Percentiles rank a stretch among this genome's conserved stretches.
phyloP scores from a whole-genome alignment of 2,113 vertebrate species.

The Penelope pileata region DNA sequence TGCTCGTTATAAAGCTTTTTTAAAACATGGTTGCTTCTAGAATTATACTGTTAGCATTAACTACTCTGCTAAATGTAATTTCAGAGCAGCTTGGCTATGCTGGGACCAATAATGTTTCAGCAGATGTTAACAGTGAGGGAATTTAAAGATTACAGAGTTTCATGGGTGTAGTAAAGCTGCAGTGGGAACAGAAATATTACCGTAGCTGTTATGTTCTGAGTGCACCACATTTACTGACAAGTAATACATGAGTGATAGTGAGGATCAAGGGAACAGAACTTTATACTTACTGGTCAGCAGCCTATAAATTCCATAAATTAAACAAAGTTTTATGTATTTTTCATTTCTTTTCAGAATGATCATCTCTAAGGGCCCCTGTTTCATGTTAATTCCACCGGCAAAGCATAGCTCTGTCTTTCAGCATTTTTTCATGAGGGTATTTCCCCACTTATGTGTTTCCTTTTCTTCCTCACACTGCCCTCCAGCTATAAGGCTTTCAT shows the following conservation, averaged over 20 bases:
- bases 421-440: background rate
- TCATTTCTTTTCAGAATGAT: conserved; percentile 77
- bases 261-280: conserved; percentile 80
- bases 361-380: conserved; percentile 70
- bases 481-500: background rate
- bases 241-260: conserved; percentile 82
- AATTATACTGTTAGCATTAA: conserved; percentile 85
- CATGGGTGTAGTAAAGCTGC: conserved; percentile 94
- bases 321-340: conserved; percentile 83
- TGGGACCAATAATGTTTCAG: conserved; percentile 96
- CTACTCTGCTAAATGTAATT: conserved; percentile 84
- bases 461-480: background rate
- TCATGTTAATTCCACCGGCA: conserved; percentile 66
- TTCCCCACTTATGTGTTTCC: background rate
- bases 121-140: conserved; percentile 98
- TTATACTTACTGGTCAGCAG: conserved; percentile 86
- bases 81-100: conserved; percentile 85
- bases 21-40: conserved; percentile 77
- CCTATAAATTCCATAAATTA: conserved; percentile 85
- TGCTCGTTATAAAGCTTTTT: conserved; percentile 64
- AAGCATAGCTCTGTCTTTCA: conserved; percentile 36
- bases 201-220: conserved; percentile 86
- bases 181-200: conserved; percentile 89
- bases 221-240: conserved; percentile 81
- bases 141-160: conserved; percentile 95